A percentile compares a stretch with the other conserved stretches of the same genome.
These are phyloP conservation scores for Cerceris rybyensis DNA, from an alignment of 2,888 invertebrate species.

Conservation along the genomic window DNA sequence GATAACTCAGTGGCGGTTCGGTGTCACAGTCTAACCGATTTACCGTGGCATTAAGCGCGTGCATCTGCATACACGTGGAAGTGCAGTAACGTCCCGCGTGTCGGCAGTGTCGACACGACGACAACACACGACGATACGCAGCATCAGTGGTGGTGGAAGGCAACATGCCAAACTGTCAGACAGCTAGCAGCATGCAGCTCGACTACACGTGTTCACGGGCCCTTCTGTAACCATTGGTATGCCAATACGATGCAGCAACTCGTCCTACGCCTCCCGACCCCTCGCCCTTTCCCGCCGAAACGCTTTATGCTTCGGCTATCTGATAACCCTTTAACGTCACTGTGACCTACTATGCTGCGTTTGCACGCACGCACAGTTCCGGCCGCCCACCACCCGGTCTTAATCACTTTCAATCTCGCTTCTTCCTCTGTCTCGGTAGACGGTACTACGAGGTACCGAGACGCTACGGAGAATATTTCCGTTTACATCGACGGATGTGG, in stretches of 20 bases:
- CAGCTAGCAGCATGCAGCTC: slow-evolving; percentile 67
- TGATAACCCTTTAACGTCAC: slow-evolving; percentile 73
- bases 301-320: slow-evolving; percentile 66
- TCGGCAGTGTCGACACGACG: slow-evolving; percentile 57
- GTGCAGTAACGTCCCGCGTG: slow-evolving; percentile 42
- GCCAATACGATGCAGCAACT: slow-evolving; percentile 66
- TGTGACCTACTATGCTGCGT: slow-evolving; percentile 72
- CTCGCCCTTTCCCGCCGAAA: slow-evolving; percentile 50
- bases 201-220: slow-evolving; percentile 67
- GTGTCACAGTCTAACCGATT: slow-evolving; percentile 65
- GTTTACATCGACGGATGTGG: slow-evolving; percentile 31
- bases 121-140: slow-evolving; percentile 55
- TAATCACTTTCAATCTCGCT: slow-evolving; percentile 69
- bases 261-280: slow-evolving; percentile 27
- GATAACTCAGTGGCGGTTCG: slow-evolving; percentile 12
- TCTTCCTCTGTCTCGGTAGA: slow-evolving; percentile 55
- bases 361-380: slow-evolving; percentile 68
- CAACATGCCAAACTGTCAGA: slow-evolving; percentile 79
- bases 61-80: slow-evolving; percentile 42
- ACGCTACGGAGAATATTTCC: slow-evolving; percentile 63
- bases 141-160: slow-evolving; percentile 65
- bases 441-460: slow-evolving; percentile 68
- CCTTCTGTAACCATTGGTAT: slow-evolving; percentile 64
- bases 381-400: slow-evolving; percentile 58
- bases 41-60: slow-evolving; percentile 57